Conservation (phyloP, 2,113 vertebrate genomes). For the Anolis carolinensis region DNA sequence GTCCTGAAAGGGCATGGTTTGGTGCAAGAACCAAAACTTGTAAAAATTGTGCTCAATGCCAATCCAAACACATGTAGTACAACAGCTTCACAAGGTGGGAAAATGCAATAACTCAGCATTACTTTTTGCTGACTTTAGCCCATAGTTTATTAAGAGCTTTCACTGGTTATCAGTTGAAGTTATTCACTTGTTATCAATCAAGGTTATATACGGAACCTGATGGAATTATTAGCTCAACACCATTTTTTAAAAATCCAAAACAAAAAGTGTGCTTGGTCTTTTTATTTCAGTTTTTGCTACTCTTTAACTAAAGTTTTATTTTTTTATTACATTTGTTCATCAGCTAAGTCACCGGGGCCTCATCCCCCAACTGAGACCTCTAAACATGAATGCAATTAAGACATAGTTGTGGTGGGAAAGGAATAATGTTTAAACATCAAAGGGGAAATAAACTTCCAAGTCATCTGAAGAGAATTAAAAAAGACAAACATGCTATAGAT, state of each 20-base stretch:
- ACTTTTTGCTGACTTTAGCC: background rate
- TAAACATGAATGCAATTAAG: conserved; percentile 23
- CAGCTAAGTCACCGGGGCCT: conserved; percentile 25
- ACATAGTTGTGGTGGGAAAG: background rate
- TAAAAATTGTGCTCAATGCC: background rate
- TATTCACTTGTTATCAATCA: background rate
- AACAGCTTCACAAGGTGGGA: background rate
- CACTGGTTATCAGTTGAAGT: background rate
- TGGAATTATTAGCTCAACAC: conserved; percentile 8
- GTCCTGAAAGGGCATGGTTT: background rate
- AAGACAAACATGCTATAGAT: conserved; percentile 16
- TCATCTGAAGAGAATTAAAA: conserved; percentile 30
- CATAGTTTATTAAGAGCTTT: background rate
- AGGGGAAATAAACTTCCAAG: conserved; percentile 21
- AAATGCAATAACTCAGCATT: background rate
- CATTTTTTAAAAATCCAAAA: background rate
- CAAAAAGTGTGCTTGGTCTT: background rate
- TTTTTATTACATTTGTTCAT: background rate
- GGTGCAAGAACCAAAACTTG: background rate
- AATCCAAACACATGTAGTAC: background rate
- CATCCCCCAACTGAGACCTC: conserved; percentile 26
- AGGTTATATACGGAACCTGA: background rate
- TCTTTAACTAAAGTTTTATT: background rate
- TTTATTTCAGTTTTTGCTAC: conserved; percentile 4
- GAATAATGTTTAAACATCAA: conserved; percentile 14